Percentiles rank a stretch among this genome's conserved stretches.
Conservation (phyloP, 2,113 vertebrate species). For the Glaucidium brasilianum region DNA sequence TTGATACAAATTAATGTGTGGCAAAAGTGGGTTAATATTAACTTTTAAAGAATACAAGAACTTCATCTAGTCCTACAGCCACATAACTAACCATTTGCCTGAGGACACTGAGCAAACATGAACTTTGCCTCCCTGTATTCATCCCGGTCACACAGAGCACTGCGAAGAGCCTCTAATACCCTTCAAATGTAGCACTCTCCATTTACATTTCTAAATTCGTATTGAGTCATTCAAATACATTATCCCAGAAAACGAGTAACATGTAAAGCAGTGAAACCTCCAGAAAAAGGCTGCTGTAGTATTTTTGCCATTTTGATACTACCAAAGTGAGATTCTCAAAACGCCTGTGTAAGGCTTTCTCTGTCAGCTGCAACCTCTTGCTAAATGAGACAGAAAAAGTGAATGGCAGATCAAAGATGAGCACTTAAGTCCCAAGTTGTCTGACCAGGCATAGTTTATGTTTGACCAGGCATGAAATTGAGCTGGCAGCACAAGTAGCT, state of each 20-base stretch:
- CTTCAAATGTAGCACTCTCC: not conserved
- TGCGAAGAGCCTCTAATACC: not conserved
- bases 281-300: not conserved
- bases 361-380: not conserved
- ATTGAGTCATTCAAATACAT: not conserved
- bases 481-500: not conserved
- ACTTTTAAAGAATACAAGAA: not conserved
- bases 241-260: not conserved
- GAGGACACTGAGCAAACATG: not conserved
- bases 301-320: not conserved
- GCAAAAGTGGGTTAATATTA: not conserved
- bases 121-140: not conserved
- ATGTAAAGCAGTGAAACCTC: not conserved
- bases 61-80: not conserved
- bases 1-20: not conserved
- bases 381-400: not conserved
- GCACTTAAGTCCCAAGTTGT: not conserved
- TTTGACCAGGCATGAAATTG: not conserved
- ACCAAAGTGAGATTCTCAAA: not conserved
- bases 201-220: not conserved
- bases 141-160: not conserved
- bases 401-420: not conserved
- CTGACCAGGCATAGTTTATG: not conserved
- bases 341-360: not conserved
- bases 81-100: not conserved